Conservation (phyloP, 1,140 invertebrate genomes). For the Oncopodura yosiiana region DNA sequence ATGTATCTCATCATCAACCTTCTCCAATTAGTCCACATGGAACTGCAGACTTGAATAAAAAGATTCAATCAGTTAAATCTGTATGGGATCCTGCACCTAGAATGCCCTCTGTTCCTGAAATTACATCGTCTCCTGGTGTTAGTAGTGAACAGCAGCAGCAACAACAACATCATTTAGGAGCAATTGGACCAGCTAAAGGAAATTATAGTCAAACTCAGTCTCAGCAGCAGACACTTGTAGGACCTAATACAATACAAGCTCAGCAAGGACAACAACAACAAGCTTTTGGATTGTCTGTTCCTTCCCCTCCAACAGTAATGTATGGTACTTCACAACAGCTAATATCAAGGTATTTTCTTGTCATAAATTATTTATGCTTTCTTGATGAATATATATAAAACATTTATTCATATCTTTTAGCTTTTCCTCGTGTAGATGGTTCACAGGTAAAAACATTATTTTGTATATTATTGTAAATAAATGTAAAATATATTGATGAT, state of each 20-base stretch:
- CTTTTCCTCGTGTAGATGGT: too few species aligned
- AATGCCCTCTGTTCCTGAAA: conserved; percentile 24
- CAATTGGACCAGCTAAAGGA: too few species aligned
- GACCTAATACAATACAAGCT: too few species aligned
- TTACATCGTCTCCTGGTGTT: background rate
- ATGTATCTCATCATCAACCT: conserved; percentile 19
- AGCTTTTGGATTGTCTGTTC: conserved; percentile 2
- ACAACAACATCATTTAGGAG: too few species aligned
- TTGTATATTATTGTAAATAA: too few species aligned
- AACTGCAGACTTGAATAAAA: conserved; percentile 24
- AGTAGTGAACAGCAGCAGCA: background rate
- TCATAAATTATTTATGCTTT: too few species aligned
- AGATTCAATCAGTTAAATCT: conserved; percentile 26
- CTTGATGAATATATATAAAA: too few species aligned
- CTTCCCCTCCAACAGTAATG: conserved; percentile 24
- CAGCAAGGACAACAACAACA: background rate
- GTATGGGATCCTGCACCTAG: conserved; percentile 29
- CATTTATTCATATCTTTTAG: too few species aligned
- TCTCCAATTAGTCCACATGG: conserved; percentile 25
- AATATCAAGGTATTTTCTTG: too few species aligned
- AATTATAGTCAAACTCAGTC: background rate
- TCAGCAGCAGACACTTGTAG: background rate
- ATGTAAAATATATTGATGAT: too few species aligned
- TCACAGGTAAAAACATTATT: too few species aligned
- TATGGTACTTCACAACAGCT: conserved; percentile 18